Evolutionary conservation across 2,797 vertebrate genomes (phyloP).

Genomic region (Syngnathus acus): DNA sequence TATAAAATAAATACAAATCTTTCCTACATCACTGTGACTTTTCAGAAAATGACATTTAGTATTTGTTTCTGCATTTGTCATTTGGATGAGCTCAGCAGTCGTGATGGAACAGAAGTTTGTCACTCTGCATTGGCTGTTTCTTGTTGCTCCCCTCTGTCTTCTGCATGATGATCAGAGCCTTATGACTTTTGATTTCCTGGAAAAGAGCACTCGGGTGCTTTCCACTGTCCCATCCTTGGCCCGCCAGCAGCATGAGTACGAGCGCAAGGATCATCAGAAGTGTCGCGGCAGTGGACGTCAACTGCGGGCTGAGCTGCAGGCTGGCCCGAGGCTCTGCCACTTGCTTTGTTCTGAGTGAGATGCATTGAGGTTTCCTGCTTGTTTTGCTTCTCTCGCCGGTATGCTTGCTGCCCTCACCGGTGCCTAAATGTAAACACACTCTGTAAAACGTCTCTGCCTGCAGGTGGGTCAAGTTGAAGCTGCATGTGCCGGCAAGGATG

Average conservation of each 20-base stretch:
- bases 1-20: conserved; percentile 80
- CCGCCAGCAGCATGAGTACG: conserved; percentile 69
- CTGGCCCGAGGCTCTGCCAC: conserved; percentile 29
- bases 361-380: conserved; percentile 60
- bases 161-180: conserved; percentile 37
- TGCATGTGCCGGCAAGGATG: conserved; percentile 80
- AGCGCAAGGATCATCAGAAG: conserved; percentile 61
- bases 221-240: conserved; percentile 54
- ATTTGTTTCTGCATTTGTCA: conserved; percentile 23
- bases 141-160: conserved; percentile 28
- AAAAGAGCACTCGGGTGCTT: conserved; percentile 41
- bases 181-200: conserved; percentile 47
- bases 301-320: conserved; percentile 49
- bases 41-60: conserved; percentile 37
- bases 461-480: conserved; percentile 88
- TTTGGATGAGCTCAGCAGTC: conserved; percentile 53
- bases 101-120: conserved; percentile 40
- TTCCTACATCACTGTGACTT: conserved; percentile 44
- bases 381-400: conserved; percentile 30
- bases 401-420: conserved; percentile 57
- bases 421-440: conserved; percentile 80
- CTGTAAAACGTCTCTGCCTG: conserved; percentile 81
- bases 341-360: conserved; percentile 84
- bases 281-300: conserved; percentile 59
- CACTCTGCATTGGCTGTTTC: conserved; percentile 34